Conservation (phyloP, 2,888 invertebrate genomes). For the Sarcophaga rosellei region DNA sequence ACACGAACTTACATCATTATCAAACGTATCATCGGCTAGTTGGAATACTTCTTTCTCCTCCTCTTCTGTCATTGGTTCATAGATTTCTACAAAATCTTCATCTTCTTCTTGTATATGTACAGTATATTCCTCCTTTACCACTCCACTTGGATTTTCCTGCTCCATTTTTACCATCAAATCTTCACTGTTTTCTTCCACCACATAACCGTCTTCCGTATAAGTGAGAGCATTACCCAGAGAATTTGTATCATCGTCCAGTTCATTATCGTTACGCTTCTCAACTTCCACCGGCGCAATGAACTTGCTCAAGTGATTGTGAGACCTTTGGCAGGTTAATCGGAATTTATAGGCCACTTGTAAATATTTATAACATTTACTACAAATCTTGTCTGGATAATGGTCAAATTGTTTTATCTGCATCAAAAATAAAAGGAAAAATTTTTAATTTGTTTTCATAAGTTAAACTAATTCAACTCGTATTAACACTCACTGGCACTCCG, state of each 20-base stretch:
- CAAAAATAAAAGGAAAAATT: background rate
- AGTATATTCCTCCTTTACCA: conserved; percentile 74
- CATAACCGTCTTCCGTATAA: conserved; percentile 51
- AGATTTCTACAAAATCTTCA: conserved; percentile 76
- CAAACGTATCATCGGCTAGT: conserved; percentile 58
- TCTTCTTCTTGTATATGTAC: conserved; percentile 73
- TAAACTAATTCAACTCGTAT: background rate
- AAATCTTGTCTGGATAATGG: conserved; percentile 78
- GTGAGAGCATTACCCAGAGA: conserved; percentile 13
- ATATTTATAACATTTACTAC: conserved; percentile 74
- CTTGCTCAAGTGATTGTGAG: conserved; percentile 77
- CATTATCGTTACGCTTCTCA: conserved; percentile 70
- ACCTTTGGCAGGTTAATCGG: conserved; percentile 75
- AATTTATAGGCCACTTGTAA: conserved; percentile 76
- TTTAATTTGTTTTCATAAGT: background rate
- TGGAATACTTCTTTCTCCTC: conserved; percentile 71
- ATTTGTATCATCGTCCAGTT: conserved; percentile 46
- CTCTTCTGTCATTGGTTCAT: conserved; percentile 74
- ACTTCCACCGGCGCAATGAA: conserved; percentile 78
- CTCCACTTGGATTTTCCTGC: conserved; percentile 58
- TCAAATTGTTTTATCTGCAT: conserved; percentile 76
- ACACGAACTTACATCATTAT: conserved; percentile 51
- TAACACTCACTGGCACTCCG: conserved; percentile 76
- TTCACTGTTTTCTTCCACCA: conserved; percentile 66
- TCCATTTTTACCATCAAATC: conserved; percentile 69